These are phyloP conservation scores for Mechanitis mazaeus DNA, from an alignment of 2,888 invertebrate genomes.

Conservation along the genomic window DNA sequence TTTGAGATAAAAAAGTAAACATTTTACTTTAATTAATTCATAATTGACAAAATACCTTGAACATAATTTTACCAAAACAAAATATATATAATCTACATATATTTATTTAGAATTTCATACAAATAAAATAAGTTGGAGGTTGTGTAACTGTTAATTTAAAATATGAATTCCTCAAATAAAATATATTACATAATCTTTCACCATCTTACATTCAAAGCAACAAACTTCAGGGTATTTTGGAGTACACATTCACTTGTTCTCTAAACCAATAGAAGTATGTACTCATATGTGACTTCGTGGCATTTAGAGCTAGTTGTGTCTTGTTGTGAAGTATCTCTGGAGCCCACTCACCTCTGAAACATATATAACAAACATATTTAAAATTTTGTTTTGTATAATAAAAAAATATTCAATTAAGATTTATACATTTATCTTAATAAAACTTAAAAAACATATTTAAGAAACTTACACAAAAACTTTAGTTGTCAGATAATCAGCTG, in stretches of 20 bases:
- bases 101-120: background rate
- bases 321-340: constrained; percentile 85
- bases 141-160: background rate
- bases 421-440: background rate
- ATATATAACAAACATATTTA: background rate
- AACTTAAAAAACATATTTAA: constrained; percentile 1
- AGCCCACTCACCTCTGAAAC: constrained; percentile 83
- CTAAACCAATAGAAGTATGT: constrained; percentile 86
- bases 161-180: background rate
- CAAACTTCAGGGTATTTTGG: constrained; percentile 79
- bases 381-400: background rate
- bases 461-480: constrained; percentile 87
- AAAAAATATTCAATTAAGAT: background rate
- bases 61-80: too few relatives aligned
- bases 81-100: too few relatives aligned
- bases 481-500: constrained; percentile 80
- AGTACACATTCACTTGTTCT: constrained; percentile 85
- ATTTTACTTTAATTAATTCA: too few relatives aligned
- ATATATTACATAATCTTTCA: constrained; percentile 10
- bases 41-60: too few relatives aligned
- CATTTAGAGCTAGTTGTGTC: constrained; percentile 79
- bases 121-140: background rate
- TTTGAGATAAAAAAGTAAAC: too few relatives aligned
- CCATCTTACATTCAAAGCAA: constrained; percentile 23
- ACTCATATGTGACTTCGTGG: constrained; percentile 80